Conservation (phyloP, 2,797 vertebrate genomes). For the Etheostoma perlongum region DNA sequence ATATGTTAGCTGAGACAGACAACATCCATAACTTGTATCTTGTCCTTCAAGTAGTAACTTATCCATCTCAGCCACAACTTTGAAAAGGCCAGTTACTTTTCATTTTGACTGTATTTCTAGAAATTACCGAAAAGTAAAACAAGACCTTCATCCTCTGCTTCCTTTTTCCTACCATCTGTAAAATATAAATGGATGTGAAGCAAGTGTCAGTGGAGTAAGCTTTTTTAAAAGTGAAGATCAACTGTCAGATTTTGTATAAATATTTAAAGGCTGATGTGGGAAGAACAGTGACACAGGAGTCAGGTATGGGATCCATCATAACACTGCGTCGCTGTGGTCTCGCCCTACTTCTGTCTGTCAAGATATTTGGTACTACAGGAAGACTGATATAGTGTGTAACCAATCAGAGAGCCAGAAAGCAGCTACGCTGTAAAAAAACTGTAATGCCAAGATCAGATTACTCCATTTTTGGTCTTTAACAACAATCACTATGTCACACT, state of each 20-base stretch:
- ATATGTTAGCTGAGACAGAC: conserved; percentile 10
- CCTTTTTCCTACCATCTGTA: neutral
- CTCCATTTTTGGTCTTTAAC: too few species aligned
- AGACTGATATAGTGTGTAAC: too few species aligned
- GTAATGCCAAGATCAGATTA: too few species aligned
- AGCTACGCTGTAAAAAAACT: too few species aligned
- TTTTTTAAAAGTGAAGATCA: neutral
- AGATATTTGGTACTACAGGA: too few species aligned
- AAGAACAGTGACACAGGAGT: neutral
- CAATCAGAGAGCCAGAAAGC: too few species aligned
- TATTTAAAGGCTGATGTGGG: neutral
- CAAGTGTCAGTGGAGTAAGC: neutral
- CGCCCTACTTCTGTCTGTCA: too few species aligned
- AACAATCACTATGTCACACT: too few species aligned
- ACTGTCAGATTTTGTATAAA: conserved; percentile 12
- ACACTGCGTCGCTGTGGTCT: too few species aligned
- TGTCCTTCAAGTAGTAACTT: neutral
- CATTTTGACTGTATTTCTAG: neutral
- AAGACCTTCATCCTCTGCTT: neutral
- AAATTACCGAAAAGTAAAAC: neutral
- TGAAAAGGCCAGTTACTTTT: conserved; percentile 6
- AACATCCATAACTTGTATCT: conserved; percentile 16
- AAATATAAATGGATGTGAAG: neutral
- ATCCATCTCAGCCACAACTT: neutral
- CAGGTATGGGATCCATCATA: too few species aligned